Evolutionary conservation across 23 tunicate genomes (phyloP), one percentile per base, ranked within the genome.

Genomic region (Ciona savignyi): DNA sequence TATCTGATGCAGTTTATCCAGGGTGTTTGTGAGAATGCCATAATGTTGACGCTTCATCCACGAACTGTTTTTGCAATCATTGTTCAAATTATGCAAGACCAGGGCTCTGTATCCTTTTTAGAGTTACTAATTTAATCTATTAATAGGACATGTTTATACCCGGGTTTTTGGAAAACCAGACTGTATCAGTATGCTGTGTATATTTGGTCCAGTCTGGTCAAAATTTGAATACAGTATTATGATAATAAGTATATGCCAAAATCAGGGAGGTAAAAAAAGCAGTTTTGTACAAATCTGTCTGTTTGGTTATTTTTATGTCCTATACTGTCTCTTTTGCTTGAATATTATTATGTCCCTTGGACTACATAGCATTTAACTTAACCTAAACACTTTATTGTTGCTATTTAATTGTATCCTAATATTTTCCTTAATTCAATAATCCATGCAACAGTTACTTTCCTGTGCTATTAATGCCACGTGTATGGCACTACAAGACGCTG

Each of bases 401-500:
- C n/a, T n/a, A n/a, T n/a, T n/a, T n/a, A n/a, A n/a, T n/a, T n/a
- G n/a, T n/a, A n/a, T n/a, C n/a, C n/a, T n/a, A n/a, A n/a, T n/a
- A n/a, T n/a, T n/a, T n/a, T n/a, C n/a, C n/a, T n/a, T n/a, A n/a
- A n/a, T n/a, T n/a, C n/a, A n/a, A n/a, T n/a, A n/a, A n/a, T n/a
- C n/a, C n/a, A n/a, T n/a, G n/a, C n/a, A n/a, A 11, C 34, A 89
- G 96, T 75, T 89, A 0, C 78, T 89, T n/a, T 89, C 89, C 19
- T 83, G 89, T 89, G 89, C 89, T 9, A 79, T 89, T 30, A 89
- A 89, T 89, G 96, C 74, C 35, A 78, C 67, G 48, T 74, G 96
- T 69, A 82, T 88, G 96, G 96, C 96, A 1, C 67, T 88, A 65
- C 96, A 91, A 85, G 90, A 84, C 72, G 97, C 97, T 32, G 97